Evolutionary conservation across 2,797 vertebrate species (phyloP), one percentile per base, ranked within the genome.

Genomic region (Bovichtus diacanthus): DNA sequence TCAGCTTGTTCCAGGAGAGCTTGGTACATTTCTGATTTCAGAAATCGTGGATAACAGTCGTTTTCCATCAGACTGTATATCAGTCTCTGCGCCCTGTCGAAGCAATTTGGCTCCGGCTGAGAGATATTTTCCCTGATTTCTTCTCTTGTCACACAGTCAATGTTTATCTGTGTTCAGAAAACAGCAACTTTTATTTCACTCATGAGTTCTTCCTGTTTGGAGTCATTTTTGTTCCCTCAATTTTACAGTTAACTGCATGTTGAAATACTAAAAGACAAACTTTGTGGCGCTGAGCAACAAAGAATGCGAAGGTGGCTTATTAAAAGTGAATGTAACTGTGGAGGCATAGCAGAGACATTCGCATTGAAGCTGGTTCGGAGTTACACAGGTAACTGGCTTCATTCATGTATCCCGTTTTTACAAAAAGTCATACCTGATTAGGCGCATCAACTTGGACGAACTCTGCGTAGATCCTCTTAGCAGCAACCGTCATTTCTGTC

Each of bases 41-140:
- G 89, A 91, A 98, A 97, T 68, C 96, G 92, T 0, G 96, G 97
- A 15, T 97, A 98, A 73, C 95, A 96, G 94, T 97, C 96, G 69
- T 96, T 97, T 73, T 95, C 95, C 97, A 98, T 97, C 78, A 97
- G 95, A 23, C 90, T 74, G 0, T 96, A 95, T 81, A 97, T 90
- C 69, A 95, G 81, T 70, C 87, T 94, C 90, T 96, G 96, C 19
- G 96, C 97, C 60, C 94, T 89, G 80, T 97, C 95, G 74, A 98
- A 97, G 87, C 95, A 96, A 83, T 91, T 93, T 78, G 93, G 88
- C 19, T 92, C 96, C 58, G 95, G 95, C 67, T 95, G 88, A 0
- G 91, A 94, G 71, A 97, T 90, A 29, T 91, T 96, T 86, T 92
- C 88, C 67, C 92, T 91, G 80, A 97, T 97, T 85, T 93, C 87